Conservation (phyloP, 2,888 invertebrate species). For the Aspidiotus destructor region DNA sequence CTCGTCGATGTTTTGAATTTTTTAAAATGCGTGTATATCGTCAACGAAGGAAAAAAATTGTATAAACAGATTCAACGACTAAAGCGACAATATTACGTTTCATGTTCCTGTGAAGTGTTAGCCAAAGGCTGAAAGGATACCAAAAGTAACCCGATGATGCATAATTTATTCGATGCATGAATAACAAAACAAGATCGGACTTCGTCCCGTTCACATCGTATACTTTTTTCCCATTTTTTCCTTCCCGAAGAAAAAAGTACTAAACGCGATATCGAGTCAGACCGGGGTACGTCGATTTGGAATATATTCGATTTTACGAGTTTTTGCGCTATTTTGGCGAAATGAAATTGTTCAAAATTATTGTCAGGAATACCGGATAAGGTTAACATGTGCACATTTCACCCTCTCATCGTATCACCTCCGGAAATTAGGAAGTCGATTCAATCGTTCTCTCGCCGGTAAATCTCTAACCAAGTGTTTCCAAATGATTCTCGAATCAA, state of each 20-base stretch:
- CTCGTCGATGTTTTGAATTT: background rate
- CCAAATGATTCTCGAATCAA: no score
- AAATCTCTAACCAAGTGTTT: no score
- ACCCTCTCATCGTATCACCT: no score
- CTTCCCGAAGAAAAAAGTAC: background rate
- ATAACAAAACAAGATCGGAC: background rate
- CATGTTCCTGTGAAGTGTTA: conserved; percentile 2
- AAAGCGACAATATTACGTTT: conserved; percentile 4
- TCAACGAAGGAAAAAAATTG: background rate
- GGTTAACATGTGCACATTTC: no score
- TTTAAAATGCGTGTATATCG: background rate
- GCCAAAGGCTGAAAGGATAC: conserved; percentile 4
- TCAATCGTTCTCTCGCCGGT: no score
- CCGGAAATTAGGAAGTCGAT: no score
- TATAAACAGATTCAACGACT: background rate
- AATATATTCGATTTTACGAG: background rate
- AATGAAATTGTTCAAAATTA: background rate
- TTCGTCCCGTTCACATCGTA: background rate
- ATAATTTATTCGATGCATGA: conserved; percentile 2
- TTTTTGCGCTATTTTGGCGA: background rate
- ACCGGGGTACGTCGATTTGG: background rate
- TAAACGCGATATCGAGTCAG: background rate
- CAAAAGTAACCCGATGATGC: conserved; percentile 2
- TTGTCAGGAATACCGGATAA: no score
- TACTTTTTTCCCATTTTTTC: background rate